Evolutionary conservation across 2,797 vertebrate genomes (phyloP), one percentile per base, ranked within the genome.

Genomic region (Sphaeramia orbicularis): DNA sequence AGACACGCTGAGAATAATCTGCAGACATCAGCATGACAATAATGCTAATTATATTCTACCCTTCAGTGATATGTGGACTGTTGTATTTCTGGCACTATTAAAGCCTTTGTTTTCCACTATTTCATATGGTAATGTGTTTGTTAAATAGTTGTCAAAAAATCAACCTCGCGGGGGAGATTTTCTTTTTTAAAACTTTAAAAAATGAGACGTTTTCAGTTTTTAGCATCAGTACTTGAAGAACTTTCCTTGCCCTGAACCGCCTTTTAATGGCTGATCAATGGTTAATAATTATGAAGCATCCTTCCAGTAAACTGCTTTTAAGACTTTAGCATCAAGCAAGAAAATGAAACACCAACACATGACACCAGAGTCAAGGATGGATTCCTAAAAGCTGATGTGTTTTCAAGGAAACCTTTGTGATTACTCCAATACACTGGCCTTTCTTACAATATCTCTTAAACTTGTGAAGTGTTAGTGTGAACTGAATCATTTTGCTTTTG

Each of bases 11-110:
- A 65, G 6, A 66, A 35, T 50, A 66, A 69, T 71, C 47, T 74
- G 64, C 73, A 48, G 30, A 55, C 43, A n/a, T 40, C 71, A 55
- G 50, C 49, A 48, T 15, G 27, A 10, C 63, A 48, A 47, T 53
- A 56, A 76, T 51, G 45, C 37, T n/a, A n/a, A n/a, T n/a, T n/a
- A n/a, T 56, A 60, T 63, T 78, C 19, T 73, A 30, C 24, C 60
- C 48, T 51, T 65, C 24, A 62, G 54, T 66, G 36, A 56, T 45
- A 42, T 57, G 40, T 24, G 21, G 18, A 14, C 35, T 55, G 7
- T 57, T n/a, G 67, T 60, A 51, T 53, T 56, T 54, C 35, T 41
- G 15, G 18, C 13, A 13, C 41, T 15, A 44, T 2, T 58, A 13
- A 53, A 67, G 24, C 24, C 13, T 35, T 50, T 30, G 36, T 37